phyloP scores from a whole-genome alignment of 2,797 vertebrate genomes.

The Malacoctenus gilli region DNA sequence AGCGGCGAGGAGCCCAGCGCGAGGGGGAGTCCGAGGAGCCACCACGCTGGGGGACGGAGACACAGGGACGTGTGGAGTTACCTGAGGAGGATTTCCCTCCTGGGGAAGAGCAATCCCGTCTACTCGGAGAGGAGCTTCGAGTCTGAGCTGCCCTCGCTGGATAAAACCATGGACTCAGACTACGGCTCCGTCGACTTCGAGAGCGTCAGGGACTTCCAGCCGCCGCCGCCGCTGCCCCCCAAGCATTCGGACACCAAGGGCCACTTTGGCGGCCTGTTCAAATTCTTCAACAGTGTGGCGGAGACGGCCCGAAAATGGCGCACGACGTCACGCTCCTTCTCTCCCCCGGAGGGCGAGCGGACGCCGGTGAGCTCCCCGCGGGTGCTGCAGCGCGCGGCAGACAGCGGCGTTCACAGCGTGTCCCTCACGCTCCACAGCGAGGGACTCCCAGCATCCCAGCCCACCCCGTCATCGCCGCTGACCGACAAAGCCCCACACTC shows the following conservation, averaged over 20 bases:
- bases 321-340: constrained; percentile 83
- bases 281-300: constrained; percentile 88
- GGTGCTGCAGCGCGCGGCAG: constrained; percentile 42
- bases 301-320: constrained; percentile 88
- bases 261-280: constrained; percentile 86
- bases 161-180: constrained; percentile 82
- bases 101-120: constrained; percentile 81
- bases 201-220: constrained; percentile 76
- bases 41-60: constrained; percentile 72
- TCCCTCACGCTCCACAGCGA: constrained; percentile 71
- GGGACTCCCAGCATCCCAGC: constrained; percentile 42
- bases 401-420: constrained; percentile 65
- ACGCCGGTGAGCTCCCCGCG: constrained; percentile 71
- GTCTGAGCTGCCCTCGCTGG: constrained; percentile 81
- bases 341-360: constrained; percentile 82
- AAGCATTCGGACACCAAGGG: constrained; percentile 78
- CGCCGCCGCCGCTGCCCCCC: constrained; percentile 67
- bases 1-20: constrained; percentile 73
- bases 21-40: constrained; percentile 73
- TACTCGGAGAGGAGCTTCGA: constrained; percentile 83
- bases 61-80: constrained; percentile 90
- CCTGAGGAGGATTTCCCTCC: constrained; percentile 87
- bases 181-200: constrained; percentile 80
- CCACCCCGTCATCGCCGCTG: constrained; percentile 46
- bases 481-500: constrained; percentile 54